These are phyloP conservation scores for Epinephelus malabaricus DNA, from an alignment of 2,797 vertebrate species.

Conservation along the genomic window DNA sequence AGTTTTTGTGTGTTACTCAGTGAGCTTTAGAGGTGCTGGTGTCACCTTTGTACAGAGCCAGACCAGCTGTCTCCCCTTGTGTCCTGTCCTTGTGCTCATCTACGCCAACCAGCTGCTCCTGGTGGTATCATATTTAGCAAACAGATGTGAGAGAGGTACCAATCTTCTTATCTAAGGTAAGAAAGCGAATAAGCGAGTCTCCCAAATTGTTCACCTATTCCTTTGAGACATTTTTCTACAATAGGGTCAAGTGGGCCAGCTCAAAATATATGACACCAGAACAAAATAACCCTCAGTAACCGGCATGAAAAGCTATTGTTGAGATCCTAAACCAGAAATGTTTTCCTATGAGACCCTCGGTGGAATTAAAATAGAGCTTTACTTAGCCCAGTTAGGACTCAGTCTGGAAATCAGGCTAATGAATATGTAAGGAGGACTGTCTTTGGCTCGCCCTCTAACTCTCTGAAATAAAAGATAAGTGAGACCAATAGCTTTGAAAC, in stretches of 20 bases:
- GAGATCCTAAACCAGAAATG: conserved; percentile 54
- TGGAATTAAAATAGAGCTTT: conserved; percentile 68
- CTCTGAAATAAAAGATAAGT: conserved; percentile 37
- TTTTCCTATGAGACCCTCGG: conserved; percentile 64
- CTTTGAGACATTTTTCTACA: conserved; percentile 17
- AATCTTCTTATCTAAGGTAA: conserved; percentile 5
- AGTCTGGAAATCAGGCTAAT: conserved; percentile 75
- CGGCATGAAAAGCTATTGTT: conserved; percentile 40
- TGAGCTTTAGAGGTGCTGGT: too few relatives aligned
- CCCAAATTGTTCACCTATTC: conserved; percentile 12
- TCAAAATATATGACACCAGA: conserved; percentile 39
- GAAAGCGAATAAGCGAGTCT: conserved; percentile 8
- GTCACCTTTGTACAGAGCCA: too few relatives aligned
- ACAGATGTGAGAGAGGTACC: not conserved
- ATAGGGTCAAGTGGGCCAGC: conserved; percentile 29
- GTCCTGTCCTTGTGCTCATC: not conserved
- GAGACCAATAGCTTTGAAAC: conserved; percentile 20
- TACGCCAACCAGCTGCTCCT: not conserved
- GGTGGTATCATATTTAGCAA: not conserved
- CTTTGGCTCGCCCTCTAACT: conserved; percentile 64
- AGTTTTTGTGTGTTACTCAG: too few relatives aligned
- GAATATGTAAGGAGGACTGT: conserved; percentile 60
- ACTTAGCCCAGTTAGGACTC: conserved; percentile 65
- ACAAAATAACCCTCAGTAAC: conserved; percentile 33
- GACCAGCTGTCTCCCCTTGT: too few relatives aligned